Percentiles rank a stretch among this genome's conserved stretches.
Evolutionary conservation across 23 tunicate genomes (phyloP).

Genomic region (Trididemnum clinides): DNA sequence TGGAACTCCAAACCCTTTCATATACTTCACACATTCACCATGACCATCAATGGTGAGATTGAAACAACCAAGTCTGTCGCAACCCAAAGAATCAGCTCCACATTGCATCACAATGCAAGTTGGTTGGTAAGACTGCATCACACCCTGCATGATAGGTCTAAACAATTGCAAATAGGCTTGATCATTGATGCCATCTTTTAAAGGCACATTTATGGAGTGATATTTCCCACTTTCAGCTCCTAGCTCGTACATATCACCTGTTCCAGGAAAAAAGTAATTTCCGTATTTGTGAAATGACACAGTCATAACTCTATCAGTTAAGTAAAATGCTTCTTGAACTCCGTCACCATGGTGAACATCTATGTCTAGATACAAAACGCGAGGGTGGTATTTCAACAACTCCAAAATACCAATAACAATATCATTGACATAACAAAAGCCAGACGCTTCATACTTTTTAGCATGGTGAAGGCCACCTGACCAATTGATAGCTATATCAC

Average conservation of each 20-base stretch:
- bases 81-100: constrained; percentile 98
- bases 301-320: constrained; percentile 99
- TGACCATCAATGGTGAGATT: constrained; percentile 98
- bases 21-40: constrained; percentile 95
- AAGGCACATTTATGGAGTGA: constrained; percentile 97
- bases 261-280: constrained; percentile 97
- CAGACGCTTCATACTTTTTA: constrained; percentile 97
- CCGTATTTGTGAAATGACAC: constrained; percentile 99
- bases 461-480: constrained; percentile 99
- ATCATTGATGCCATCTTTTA: constrained; percentile 94
- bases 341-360: constrained; percentile 99
- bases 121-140: constrained; percentile 91
- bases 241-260: constrained; percentile 98
- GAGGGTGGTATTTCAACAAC: constrained; percentile 90
- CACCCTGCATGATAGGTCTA: constrained; percentile 91
- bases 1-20: constrained; percentile 94
- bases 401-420: constrained; percentile 96
- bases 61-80: constrained; percentile 98
- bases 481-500: constrained; percentile 98
- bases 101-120: constrained; percentile 99
- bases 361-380: constrained; percentile 97
- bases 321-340: constrained; percentile 98
- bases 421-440: constrained; percentile 99
- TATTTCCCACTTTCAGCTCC: constrained; percentile 97
- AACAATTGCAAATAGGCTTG: constrained; percentile 87